Base-by-base conservation (phyloP, 2,113 vertebrate species). In the Tychaedon coryphoeus region DNA sequence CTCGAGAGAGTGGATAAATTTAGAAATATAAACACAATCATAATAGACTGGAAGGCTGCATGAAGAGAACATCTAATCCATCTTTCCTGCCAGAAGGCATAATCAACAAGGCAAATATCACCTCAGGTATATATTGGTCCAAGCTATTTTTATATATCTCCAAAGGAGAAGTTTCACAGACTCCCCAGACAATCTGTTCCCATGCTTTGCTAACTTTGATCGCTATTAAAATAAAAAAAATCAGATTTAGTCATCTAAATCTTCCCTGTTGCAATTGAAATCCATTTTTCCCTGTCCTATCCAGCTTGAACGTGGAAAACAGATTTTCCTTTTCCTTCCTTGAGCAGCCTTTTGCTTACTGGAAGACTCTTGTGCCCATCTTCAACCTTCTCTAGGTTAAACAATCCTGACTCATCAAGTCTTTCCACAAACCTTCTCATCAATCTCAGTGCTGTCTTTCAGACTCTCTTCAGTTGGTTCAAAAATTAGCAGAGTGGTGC, bases 81-180 rank as follows among this genome's bases (percentile, higher is more conserved):
- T 88, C 75, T 81, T 88, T 88, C 38, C 33, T 93, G 90, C 82
- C 88, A 92, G 78, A 88, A 96, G 67, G 54, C 86, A 88, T 88
- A 92, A 88, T 73, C 92, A 95, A 88, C 92, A 92, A 90, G 78
- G 71, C n/a, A 70, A 73, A 6, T 73, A 90, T 88, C 78, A 94
- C 50, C 62, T 93, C 61, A 76, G 45, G 58, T 79, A 85, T 79
- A 65, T 85, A 87, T 67, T 69, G 48, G 74, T 82, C 53, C 8
- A 65, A 65, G 38, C 6, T 96, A 93, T 93, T 93, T 94, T 96
- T 76, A 79, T 79, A 33, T 84, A 67, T 81, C 24, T 95, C 80
- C 57, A 74, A 93, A 91, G 20, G 16, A 95, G 12, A 36, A 67
- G 5, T 71, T 87, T 76, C 51, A 51, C 64, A 64, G 45, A 67